Percentiles rank a stretch among this genome's conserved stretches.
Conservation (phyloP, 2,797 vertebrate genomes). For the Pagetopsis macropterus region DNA sequence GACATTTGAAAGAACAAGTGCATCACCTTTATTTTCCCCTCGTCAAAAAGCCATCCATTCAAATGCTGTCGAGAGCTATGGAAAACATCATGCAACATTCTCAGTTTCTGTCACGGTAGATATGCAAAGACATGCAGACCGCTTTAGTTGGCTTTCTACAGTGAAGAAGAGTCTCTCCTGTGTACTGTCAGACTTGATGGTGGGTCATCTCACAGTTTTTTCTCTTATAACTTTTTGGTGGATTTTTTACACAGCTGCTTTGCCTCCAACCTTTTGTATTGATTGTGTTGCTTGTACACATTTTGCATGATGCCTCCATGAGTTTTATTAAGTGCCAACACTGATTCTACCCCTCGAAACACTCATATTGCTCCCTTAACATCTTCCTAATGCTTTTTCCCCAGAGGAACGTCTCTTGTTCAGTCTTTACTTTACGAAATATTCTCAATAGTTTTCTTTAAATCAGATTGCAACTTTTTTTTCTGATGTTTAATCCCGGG, state of each 20-base stretch:
- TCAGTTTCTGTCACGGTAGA: not conserved
- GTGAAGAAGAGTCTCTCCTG: not conserved
- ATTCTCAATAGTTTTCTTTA: slow-evolving; percentile 4
- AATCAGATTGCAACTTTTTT: slow-evolving; percentile 18
- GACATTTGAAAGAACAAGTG: not conserved
- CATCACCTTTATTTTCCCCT: not conserved
- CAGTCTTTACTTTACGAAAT: not conserved
- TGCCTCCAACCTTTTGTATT: not conserved
- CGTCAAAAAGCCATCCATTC: not conserved
- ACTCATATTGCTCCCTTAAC: slow-evolving; percentile 8
- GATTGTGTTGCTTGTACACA: slow-evolving; percentile 6
- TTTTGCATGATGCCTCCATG: slow-evolving; percentile 8
- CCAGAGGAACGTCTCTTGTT: not conserved
- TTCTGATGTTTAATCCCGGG: slow-evolving; percentile 1
- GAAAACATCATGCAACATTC: not conserved
- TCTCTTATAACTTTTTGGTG: not conserved
- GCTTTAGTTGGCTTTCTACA: not conserved
- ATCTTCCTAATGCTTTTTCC: not conserved
- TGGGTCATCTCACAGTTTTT: not conserved
- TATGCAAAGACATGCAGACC: not conserved
- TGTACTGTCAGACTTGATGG: not conserved
- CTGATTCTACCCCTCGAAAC: slow-evolving; percentile 3
- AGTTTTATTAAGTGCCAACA: slow-evolving; percentile 4
- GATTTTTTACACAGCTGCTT: not conserved
- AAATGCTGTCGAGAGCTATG: not conserved